Evolutionary conservation across 2,888 invertebrate genomes (phyloP).

Genomic region (Galeruca laticollis): DNA sequence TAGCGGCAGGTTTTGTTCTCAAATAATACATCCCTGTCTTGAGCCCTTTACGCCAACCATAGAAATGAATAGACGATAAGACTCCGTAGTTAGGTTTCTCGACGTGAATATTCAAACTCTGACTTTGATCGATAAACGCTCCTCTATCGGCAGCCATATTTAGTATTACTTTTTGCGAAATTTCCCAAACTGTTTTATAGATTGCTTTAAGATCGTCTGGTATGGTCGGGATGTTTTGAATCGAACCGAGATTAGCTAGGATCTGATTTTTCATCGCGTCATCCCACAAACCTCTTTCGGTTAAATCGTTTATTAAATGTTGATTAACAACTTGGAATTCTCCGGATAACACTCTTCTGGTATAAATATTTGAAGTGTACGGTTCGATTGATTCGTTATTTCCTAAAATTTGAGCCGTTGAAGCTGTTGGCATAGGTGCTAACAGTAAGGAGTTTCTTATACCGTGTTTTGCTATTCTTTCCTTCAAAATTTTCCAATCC

Average conservation of each 20-base stretch:
- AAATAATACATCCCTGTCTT: conserved; percentile 99
- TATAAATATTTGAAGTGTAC: conserved; percentile 97
- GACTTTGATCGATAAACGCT: conserved; percentile 98
- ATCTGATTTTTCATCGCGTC: conserved; percentile 96
- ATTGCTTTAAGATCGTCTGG: conserved; percentile 87
- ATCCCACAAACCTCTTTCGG: conserved; percentile 92
- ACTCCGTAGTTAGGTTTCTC: conserved; percentile 94
- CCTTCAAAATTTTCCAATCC: conserved; percentile 89
- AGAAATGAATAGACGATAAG: conserved; percentile 98
- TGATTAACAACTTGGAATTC: conserved; percentile 95
- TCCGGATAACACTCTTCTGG: conserved; percentile 92
- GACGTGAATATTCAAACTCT: conserved; percentile 97
- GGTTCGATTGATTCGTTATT: conserved; percentile 99
- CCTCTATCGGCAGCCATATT: conserved; percentile 99
- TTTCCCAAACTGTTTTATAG: conserved; percentile 98
- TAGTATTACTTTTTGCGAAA: conserved; percentile 91
- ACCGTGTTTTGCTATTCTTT: conserved; percentile 88
- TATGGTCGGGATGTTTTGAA: conserved; percentile 88
- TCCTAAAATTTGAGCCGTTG: conserved; percentile 98
- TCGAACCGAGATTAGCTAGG: conserved; percentile 91
- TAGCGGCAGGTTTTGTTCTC: conserved; percentile 94
- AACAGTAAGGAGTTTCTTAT: conserved; percentile 89
- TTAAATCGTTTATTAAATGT: conserved; percentile 92
- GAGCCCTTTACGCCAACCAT: conserved; percentile 95
- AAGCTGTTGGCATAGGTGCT: conserved; percentile 99